phyloP scores from a whole-genome alignment of 2,888 invertebrate genomes.

The Pocota personata region DNA sequence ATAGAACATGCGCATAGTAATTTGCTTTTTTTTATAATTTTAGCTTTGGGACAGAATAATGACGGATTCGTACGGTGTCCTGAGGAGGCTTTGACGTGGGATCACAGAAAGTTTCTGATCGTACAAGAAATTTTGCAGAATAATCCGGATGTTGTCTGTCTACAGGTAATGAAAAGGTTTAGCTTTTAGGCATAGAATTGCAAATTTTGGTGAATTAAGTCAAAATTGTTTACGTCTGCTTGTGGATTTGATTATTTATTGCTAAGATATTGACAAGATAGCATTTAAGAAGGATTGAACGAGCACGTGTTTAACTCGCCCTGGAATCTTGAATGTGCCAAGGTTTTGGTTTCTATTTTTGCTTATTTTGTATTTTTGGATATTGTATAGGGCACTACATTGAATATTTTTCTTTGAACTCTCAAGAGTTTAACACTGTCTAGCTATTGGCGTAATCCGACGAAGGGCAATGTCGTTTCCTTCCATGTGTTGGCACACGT shows the following conservation, averaged over 20 bases:
- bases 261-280: no score
- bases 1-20: constrained; percentile 27
- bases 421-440: no score
- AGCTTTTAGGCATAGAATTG: neutral
- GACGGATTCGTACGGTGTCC: constrained; percentile 90
- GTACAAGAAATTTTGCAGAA: constrained; percentile 88
- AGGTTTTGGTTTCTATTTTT: no score
- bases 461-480: no score
- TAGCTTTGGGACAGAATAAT: constrained; percentile 88
- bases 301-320: no score
- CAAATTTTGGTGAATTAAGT: neutral
- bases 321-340: no score
- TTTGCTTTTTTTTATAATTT: constrained; percentile 75
- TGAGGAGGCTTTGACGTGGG: constrained; percentile 88
- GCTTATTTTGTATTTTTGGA: no score
- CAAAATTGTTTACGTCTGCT: neutral
- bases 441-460: no score
- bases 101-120: constrained; percentile 86
- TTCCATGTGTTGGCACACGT: no score
- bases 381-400: no score
- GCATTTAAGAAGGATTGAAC: no score
- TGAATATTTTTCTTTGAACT: no score
- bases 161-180: constrained; percentile 84
- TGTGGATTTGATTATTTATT: neutral
- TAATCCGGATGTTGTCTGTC: constrained; percentile 88